Percentiles rank a stretch among this genome's conserved stretches.
These are phyloP conservation scores for Nyleta sp. DNA, from an alignment of 2,888 invertebrate species.

Conservation along the genomic window DNA sequence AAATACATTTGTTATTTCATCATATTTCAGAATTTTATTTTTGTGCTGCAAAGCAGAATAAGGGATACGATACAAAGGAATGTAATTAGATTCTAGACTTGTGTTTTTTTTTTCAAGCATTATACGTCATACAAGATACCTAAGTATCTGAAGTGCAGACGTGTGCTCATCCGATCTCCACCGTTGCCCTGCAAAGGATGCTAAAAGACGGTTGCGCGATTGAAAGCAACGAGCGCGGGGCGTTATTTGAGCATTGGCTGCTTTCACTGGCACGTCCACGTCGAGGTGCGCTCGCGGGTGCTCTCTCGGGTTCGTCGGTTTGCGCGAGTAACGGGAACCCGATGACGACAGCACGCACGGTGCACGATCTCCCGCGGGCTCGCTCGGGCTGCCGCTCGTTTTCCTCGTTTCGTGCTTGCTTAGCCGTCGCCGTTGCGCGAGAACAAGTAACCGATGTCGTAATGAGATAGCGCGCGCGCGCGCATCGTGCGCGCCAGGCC, in stretches of 20 bases:
- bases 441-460: slow-evolving; percentile 63
- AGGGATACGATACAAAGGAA: too few species aligned
- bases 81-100: too few species aligned
- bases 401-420: slow-evolving; percentile 46
- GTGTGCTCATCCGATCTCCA: too few species aligned
- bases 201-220: slow-evolving; percentile 3
- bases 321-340: slow-evolving; percentile 55
- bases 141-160: too few species aligned
- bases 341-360: slow-evolving; percentile 61
- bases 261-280: too few species aligned
- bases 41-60: too few species aligned
- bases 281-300: too few species aligned
- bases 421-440: slow-evolving; percentile 31
- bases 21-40: too few species aligned
- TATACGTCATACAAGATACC: too few species aligned
- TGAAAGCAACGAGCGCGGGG: slow-evolving; percentile 12
- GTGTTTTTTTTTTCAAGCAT: too few species aligned
- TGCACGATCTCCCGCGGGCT: slow-evolving; percentile 58
- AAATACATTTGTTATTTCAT: too few species aligned
- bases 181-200: too few species aligned
- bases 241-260: slow-evolving; percentile 23
- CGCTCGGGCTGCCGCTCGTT: slow-evolving; percentile 25
- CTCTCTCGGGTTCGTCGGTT: slow-evolving; percentile 30
- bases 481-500: slow-evolving; percentile 46
- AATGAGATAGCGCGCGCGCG: slow-evolving; percentile 51